Evolutionary conservation across 1,140 invertebrate species (phyloP), one percentile per base, ranked within the genome.

Genomic region (Elymnias hypermnestra): DNA sequence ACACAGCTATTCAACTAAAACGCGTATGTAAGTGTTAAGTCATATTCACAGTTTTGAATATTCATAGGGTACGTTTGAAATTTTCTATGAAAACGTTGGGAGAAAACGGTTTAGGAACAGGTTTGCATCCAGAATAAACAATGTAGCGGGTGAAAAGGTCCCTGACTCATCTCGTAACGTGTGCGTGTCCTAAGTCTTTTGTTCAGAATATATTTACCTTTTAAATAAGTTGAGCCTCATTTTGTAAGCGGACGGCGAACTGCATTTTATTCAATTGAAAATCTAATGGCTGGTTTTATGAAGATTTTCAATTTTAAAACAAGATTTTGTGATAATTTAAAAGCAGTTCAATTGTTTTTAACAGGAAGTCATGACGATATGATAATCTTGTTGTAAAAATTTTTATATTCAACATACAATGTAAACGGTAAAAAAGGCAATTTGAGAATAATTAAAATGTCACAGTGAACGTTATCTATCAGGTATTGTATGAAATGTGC

Each of bases 201-300:
- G 72, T 72, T 70, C 57, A 53, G 74, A 71, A 74, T 76, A 75
- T 66, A 76, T 76, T 76, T 71, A 68, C 70, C 56, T 76, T 74
- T 63, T 33, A 72, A 52, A 36, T 52, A 45, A 50, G 66, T 57
- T 58, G 55, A 60, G 54, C 39, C 49, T 63, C 33, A 53, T 62
- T 66, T 56, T 63, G 51, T 60, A 65, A 59, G 58, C 62, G 60
- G 38, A 38, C 28, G 58, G 46, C 36, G 50, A 10, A 25, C 12
- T 36, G 33, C 43, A 43, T 26, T 49, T 29, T 37, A 35, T 50
- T 28, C 38, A 31, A 44, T 53, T 44, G 31, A 50, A 51, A 42
- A 49, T 21, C 38, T 10, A 41, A 48, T 52, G 36, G 36, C 10
- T 22, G 22, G 40, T 46, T 55, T 56, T 21, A 39, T 40, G 31